phyloP scores from a whole-genome alignment of 1,140 invertebrate species.

The Argopecten irradians region DNA sequence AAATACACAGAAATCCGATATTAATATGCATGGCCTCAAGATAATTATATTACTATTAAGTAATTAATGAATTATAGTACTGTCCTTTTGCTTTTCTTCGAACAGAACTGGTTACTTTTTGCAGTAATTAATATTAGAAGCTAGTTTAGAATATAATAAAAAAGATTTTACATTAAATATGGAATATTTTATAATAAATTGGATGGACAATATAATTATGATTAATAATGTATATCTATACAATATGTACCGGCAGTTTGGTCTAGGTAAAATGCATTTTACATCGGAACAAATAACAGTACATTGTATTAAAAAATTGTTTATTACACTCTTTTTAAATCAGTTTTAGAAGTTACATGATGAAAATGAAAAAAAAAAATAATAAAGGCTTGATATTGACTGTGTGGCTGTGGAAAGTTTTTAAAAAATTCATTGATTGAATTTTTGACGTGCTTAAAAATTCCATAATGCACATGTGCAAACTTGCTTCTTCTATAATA shows the following conservation, averaged over 20 bases:
- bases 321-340: too few species aligned
- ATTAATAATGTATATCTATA: too few species aligned
- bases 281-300: too few species aligned
- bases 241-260: too few species aligned
- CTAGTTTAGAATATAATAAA: too few species aligned
- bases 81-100: neutral
- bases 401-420: too few species aligned
- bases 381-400: neutral
- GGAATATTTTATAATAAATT: too few species aligned
- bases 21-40: neutral
- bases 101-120: neutral
- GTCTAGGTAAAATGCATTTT: too few species aligned
- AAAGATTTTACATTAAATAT: too few species aligned
- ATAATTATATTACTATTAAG: neutral
- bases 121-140: too few species aligned
- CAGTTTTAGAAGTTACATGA: neutral
- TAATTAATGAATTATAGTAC: neutral
- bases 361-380: neutral
- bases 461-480: neutral
- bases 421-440: neutral
- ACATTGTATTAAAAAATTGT: too few species aligned
- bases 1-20: neutral
- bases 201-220: too few species aligned
- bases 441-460: neutral
- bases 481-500: neutral